Evolutionary conservation across 2,113 vertebrate species (phyloP), one percentile per base, ranked within the genome.

Genomic region (Lycocorax pyrrhopterus): DNA sequence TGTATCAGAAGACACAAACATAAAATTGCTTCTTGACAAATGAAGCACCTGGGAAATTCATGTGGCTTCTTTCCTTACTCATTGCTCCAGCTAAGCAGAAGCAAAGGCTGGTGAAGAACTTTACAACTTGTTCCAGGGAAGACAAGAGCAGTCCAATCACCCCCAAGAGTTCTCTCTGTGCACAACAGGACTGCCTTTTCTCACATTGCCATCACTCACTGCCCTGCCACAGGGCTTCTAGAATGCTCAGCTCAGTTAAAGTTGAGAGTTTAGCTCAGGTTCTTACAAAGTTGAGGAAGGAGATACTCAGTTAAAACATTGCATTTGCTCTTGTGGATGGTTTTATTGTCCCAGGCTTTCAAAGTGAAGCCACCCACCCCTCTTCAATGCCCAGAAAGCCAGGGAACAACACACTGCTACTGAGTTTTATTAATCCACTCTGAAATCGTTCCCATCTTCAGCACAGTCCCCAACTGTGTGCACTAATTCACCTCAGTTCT

Each of bases 401-500:
- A 47, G 15, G 33, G 18, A 78, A 13, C 29, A 81, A 1, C 20
- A 56, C 4, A 4, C 17, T 6, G 10, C 16, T 23, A 17, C 12
- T 4, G 16, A n/a, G 37, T 32, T 44, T 32, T 32, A 64, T 59
- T 41, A 13, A 63, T 3, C 32, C 56, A 19, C 39, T 26, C 17
- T 30, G 12, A 39, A 69, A 69, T 2, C 1, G 0, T 9, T 13
- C 12, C 19, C 29, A 55, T 3, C 43, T 67, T 71, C 87, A 91
- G 55, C 35, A 56, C 22, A 33, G 37, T 27, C 16, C 39, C 15
- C 4, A 33, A 2, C 67, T 2, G 15, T 0, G 1, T 32, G 22
- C n/a, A 73, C 5, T 30, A n/a, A 59, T 14, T 67, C 23, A 55
- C n/a, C 9, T 39, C 67, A 35, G 8, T 3, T n/a, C 32, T n/a